Base-by-base conservation (phyloP, 2,888 invertebrate genomes). In the Agrenia bidenticulata region DNA sequence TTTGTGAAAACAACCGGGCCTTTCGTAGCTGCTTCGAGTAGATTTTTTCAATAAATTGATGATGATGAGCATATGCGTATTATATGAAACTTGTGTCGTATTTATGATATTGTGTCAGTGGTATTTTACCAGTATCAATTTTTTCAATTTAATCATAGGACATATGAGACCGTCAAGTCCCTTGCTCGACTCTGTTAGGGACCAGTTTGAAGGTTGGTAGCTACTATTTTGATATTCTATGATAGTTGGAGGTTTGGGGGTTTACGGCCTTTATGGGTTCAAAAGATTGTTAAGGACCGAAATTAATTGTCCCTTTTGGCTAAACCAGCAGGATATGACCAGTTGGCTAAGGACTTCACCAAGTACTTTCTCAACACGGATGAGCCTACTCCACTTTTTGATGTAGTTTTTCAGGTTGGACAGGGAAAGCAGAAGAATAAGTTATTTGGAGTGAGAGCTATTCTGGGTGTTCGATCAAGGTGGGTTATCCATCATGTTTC, bases 81-180 rank as follows among this genome's bases (percentile, higher is more conserved):
- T 17, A 50, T n/a, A 50, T 17, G 9, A 9, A 50, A n/a, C n/a
- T n/a, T n/a, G n/a, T n/a, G n/a, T n/a, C n/a, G n/a, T n/a, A n/a
- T n/a, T n/a, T n/a, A n/a, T n/a, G n/a, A n/a, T n/a, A n/a, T n/a
- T n/a, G n/a, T n/a, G n/a, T n/a, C n/a, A n/a, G n/a, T 13, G 9
- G 17, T 50, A 9, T 9, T n/a, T n/a, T n/a, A n/a, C n/a, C n/a
- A n/a, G n/a, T n/a, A n/a, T n/a, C n/a, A n/a, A n/a, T n/a, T n/a
- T n/a, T n/a, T n/a, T n/a, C n/a, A n/a, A n/a, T n/a, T n/a, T n/a
- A n/a, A n/a, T n/a, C 19, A 49, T 37, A 49, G 53, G 50, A 51
- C 94, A 94, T 80, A 94, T 94, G 94, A 84, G 94, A 77, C 94
- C 94, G 0, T 94, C 93, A 0, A 93, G 93, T 21, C 94, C 94